Base-by-base conservation (phyloP, 2,113 vertebrate species). In the Tetrao urogallus region DNA sequence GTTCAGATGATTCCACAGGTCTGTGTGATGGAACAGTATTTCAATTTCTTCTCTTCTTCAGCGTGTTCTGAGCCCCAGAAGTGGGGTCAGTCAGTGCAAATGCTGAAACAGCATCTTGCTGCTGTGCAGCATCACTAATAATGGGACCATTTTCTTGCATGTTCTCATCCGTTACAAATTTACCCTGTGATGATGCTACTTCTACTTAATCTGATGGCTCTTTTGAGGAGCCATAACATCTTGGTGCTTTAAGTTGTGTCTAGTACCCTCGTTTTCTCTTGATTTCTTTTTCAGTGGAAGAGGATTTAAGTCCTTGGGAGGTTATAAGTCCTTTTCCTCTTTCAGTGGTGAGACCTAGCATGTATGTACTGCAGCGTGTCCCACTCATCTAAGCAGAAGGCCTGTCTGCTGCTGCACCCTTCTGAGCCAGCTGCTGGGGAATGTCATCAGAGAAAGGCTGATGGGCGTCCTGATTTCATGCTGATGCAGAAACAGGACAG, bases 261-360 rank as follows among this genome's bases (percentile, higher is more conserved):
- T 58, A 71, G 57, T 60, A 71, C 42, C 19, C 48, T 28, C 47
- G 13, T 66, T 77, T 94, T 77, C 73, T 81, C 42, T 57, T 7
- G 38, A 88, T 92, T 93, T 74, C 64, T 80, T 81, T 77, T 25
- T 25, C 21, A 86, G 73, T 77, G 77, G 73, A 54, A 65, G 76
- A 92, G 54, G 69, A 88, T 63, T 6, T 14, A 82, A 86, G 54
- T 57, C 58, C 75, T 86, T 21, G 70, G 52, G 70, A 92, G 56
- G 57, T 83, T 67, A 6, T 10, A 77, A 88, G 50, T 66, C 60
- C 76, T 84, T 72, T 89, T 54, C 58, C 16, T 72, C 89, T 85
- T 93, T 82, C 66, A 76, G 67, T 79, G 54, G 34, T 14, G 20
- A 92, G 36, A 87, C 48, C 86, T 93, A 88, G 82, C 63, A 56